phyloP scores from a whole-genome alignment of 2,113 vertebrate species.

The Seriola aureovittata region DNA sequence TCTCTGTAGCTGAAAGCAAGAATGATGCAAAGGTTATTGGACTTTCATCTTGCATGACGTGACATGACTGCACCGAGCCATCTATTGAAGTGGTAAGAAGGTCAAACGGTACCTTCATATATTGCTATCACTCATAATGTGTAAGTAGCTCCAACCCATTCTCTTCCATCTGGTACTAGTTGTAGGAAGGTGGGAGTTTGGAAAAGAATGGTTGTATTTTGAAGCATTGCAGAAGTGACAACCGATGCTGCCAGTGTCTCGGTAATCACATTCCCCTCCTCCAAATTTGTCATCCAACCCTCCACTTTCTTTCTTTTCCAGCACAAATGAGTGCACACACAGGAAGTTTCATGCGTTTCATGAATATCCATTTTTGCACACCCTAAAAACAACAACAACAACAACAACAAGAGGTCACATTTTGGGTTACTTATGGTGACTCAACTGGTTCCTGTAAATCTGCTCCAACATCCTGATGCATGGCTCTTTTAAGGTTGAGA shows the following conservation, averaged over 20 bases:
- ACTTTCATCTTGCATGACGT: constrained; percentile 70
- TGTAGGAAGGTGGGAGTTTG: constrained; percentile 29
- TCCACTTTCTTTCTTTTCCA: constrained; percentile 47
- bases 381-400: neutral
- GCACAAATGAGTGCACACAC: constrained; percentile 54
- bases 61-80: constrained; percentile 53
- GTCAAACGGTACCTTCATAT: constrained; percentile 53
- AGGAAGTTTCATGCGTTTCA: constrained; percentile 44
- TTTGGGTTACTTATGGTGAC: constrained; percentile 2
- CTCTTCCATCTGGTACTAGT: constrained; percentile 20
- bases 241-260: constrained; percentile 54
- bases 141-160: constrained; percentile 49
- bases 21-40: constrained; percentile 77
- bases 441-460: neutral
- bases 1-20: constrained; percentile 59
- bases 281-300: constrained; percentile 71
- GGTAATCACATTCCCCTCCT: constrained; percentile 64
- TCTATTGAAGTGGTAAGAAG: constrained; percentile 53
- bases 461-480: neutral
- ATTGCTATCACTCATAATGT: constrained; percentile 46
- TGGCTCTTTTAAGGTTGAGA: constrained; percentile 3
- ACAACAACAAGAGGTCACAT: neutral
- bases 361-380: constrained; percentile 30
- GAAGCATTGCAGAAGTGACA: constrained; percentile 56
- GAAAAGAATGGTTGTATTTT: constrained; percentile 42